Base-by-base conservation (phyloP, 2,113 vertebrate species). In the Plecotus auritus region DNA sequence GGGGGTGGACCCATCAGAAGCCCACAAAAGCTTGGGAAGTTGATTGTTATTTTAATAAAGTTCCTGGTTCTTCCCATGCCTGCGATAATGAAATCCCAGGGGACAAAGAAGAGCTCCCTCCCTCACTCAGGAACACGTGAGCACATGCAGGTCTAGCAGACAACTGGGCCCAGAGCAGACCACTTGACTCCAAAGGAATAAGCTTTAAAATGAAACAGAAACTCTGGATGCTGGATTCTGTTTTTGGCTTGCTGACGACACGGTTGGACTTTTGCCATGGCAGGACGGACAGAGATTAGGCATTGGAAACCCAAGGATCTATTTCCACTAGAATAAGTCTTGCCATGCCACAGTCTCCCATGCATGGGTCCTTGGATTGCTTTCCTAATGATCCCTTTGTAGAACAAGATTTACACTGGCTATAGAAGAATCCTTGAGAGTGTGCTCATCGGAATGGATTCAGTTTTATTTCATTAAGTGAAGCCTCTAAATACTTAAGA, bases 401-500 rank as follows among this genome's bases (percentile, higher is more conserved):
- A 67, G 64, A 66, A 66, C 30, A 66, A 0, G 6, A 64, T 18
- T 17, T 67, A 17, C 64, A 67, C 32, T n/a, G 30, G 30, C 32
- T 3, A n/a, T 32, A 67, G 64, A 91, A 45, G 40, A 54, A 23
- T 47, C 6, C 49, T 85, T 95, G 61, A 88, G 5, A 45, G 28
- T 59, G 1, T 76, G 8, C 10, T 82, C n/a, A 85, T 83, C 82
- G 51, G n/a, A 23, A 47, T 70, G n/a, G 28, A 66, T 59, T 87
- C 40, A 16, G 22, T 77, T 93, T 96, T n/a, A 82, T 85, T 91
- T 96, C 11, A 69, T 96, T 88, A 66, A 90, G 32, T 86, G 77
- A 91, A 86, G 69, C 12, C 30, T 93, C 30, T 59, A 96, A 90
- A 23, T 45, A 82, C 91, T 89, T 54, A 93, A 77, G 82, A n/a